Percentiles rank a stretch among this genome's conserved stretches.
phyloP scores from a whole-genome alignment of 2,888 invertebrate species.

The Lycocerus yunnanus region DNA sequence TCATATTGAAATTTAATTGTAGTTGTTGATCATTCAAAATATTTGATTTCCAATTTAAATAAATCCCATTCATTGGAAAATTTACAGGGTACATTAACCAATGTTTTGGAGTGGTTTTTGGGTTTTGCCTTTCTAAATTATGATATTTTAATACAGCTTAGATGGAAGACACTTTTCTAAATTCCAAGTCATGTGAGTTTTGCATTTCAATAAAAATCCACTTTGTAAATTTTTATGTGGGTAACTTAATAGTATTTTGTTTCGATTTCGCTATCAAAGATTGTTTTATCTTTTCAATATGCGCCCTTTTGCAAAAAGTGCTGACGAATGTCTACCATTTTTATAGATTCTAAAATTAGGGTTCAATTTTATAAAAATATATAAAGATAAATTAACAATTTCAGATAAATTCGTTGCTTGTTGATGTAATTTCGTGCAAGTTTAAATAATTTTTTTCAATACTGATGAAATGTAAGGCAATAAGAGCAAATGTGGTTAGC shows the following conservation, averaged over 20 bases:
- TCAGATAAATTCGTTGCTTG: background rate
- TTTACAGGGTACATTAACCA: background rate
- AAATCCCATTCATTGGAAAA: too few species aligned
- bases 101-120: background rate
- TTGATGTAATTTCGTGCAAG: background rate
- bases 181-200: background rate
- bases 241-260: background rate
- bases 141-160: background rate
- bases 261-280: background rate
- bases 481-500: constrained; percentile 8
- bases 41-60: background rate
- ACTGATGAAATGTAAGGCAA: constrained; percentile 6
- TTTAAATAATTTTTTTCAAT: constrained; percentile 10
- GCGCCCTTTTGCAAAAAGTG: background rate
- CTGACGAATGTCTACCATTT: background rate
- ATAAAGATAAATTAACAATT: background rate
- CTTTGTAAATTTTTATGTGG: background rate
- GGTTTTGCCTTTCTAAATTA: background rate
- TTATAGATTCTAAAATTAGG: background rate
- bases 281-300: background rate
- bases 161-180: background rate
- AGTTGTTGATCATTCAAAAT: background rate
- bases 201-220: background rate
- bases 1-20: background rate
- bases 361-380: background rate